These are phyloP conservation scores for Neoniphon sammara DNA, from an alignment of 2,797 vertebrate genomes.

Conservation along the genomic window DNA sequence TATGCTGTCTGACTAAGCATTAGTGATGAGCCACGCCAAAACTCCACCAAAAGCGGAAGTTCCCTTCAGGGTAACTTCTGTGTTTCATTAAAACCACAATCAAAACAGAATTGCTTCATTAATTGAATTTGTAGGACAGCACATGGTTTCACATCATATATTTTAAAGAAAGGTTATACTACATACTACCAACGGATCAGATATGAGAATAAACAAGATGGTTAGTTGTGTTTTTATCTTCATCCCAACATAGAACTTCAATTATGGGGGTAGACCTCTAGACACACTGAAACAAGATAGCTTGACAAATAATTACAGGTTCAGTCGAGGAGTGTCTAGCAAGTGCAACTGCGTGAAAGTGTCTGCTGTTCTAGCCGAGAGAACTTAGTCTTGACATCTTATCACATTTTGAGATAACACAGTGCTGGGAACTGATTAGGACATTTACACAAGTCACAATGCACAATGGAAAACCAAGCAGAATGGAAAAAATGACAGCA, in stretches of 20 bases:
- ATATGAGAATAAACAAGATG: conserved; percentile 35
- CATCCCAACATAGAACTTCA: conserved; percentile 80
- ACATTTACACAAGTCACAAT: conserved; percentile 56
- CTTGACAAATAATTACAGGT: conserved; percentile 83
- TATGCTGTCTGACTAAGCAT: conserved; percentile 66
- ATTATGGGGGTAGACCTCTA: conserved; percentile 70
- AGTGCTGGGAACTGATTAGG: conserved; percentile 48
- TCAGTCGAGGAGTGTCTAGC: conserved; percentile 63
- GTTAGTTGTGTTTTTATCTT: conserved; percentile 33
- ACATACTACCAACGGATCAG: conserved; percentile 1
- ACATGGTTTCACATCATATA: conserved; percentile 8
- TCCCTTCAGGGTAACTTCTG: conserved; percentile 34
- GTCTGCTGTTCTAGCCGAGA: conserved; percentile 59
- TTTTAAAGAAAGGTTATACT: conserved; percentile 39
- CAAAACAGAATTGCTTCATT: conserved; percentile 32
- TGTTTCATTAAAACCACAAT: conserved; percentile 29
- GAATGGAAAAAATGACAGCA: conserved; percentile 39
- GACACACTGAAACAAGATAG: conserved; percentile 70
- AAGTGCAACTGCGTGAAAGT: conserved; percentile 51
- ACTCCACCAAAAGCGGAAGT: conserved; percentile 46
- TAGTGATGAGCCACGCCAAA: conserved; percentile 51
- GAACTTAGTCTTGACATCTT: conserved; percentile 63
- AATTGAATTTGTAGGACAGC: conserved; percentile 30
- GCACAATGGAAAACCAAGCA: conserved; percentile 45
- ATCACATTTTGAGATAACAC: conserved; percentile 57